Evolutionary conservation across 2,113 vertebrate genomes (phyloP).

Genomic region (Hemichromis elongatus): DNA sequence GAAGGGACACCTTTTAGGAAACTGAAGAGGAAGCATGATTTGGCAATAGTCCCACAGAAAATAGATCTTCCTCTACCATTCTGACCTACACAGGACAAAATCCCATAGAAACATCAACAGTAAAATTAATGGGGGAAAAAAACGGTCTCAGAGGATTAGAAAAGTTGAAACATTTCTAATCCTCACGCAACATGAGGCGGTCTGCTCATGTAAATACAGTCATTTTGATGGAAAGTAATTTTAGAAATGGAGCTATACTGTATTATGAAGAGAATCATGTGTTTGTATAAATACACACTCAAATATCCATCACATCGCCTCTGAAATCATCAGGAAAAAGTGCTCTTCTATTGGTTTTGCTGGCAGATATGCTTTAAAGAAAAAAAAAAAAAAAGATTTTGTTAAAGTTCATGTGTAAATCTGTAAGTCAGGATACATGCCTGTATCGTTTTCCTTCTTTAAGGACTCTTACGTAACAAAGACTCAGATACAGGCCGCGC

Average conservation of each 20-base stretch:
- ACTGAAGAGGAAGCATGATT: constrained; percentile 45
- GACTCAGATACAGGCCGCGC: constrained; percentile 38
- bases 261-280: constrained; percentile 45
- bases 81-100: constrained; percentile 25
- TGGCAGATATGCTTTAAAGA: constrained; percentile 79
- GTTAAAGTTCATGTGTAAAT: constrained; percentile 32
- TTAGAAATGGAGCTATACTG: constrained; percentile 24
- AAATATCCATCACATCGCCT: constrained; percentile 52
- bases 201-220: constrained; percentile 31
- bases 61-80: constrained; percentile 37
- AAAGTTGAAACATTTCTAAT: constrained; percentile 17
- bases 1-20: constrained; percentile 28
- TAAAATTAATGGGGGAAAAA: constrained; percentile 14
- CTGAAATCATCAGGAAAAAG: constrained; percentile 67
- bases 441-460: constrained; percentile 41
- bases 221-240: constrained; percentile 46
- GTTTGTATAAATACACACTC: constrained; percentile 62
- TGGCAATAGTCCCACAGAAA: constrained; percentile 77
- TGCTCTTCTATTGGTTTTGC: constrained; percentile 81
- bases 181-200: constrained; percentile 12
- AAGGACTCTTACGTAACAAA: constrained; percentile 31
- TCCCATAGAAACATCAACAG: constrained; percentile 38
- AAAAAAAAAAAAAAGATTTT: neutral
- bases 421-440: constrained; percentile 45
- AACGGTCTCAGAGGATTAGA: neutral